Evolutionary conservation across 2,888 invertebrate genomes (phyloP), one percentile per base, ranked within the genome.

Genomic region (Oligia strigilis): DNA sequence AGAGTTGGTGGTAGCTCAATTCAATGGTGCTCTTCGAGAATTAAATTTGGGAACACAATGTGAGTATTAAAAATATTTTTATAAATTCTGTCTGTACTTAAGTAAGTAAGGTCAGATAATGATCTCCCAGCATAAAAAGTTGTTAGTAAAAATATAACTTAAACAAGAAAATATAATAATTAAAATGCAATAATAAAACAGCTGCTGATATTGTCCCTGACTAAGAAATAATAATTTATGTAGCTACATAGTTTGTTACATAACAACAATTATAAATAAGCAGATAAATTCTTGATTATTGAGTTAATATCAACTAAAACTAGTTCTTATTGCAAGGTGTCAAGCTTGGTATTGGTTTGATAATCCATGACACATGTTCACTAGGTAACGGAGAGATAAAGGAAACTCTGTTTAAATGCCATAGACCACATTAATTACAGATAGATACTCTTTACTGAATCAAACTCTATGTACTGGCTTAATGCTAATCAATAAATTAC

Each of bases 1-100:
- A 97, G 97, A 95, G 77, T 88, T 93, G 71, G 88, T 95, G 78
- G 92, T 97, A n/a, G 94, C 93, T 80, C 96, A 97, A 71, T 97
- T 96, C 87, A 96, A 95, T 90, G 97, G 97, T 87, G 96, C 93
- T 62, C 84, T 92, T 64, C 87, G 82, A 76, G 96, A 97, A 88
- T 80, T 91, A 0, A 93, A 96, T 81, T 86, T 96, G 88, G 95
- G 95, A 72, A 87, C 73, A 62, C 87, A 95, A 90, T 86, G 97
- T 97, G 87, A 96, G 96, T 95, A 49, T 67, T 58, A 5, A 0
- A 72, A 46, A 43, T 29, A 58, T 55, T 71, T 52, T 62, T 52
- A 8, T 55, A 19, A 40, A 52, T 29, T 13, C 19, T 40, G 2
- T 78, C 3, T 43, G 13, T 17, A n/a, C n/a, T n/a, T n/a, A 14